Evolutionary conservation across 2,888 invertebrate species (phyloP), one percentile per base, ranked within the genome.

Genomic region (Cyclophora punctaria): DNA sequence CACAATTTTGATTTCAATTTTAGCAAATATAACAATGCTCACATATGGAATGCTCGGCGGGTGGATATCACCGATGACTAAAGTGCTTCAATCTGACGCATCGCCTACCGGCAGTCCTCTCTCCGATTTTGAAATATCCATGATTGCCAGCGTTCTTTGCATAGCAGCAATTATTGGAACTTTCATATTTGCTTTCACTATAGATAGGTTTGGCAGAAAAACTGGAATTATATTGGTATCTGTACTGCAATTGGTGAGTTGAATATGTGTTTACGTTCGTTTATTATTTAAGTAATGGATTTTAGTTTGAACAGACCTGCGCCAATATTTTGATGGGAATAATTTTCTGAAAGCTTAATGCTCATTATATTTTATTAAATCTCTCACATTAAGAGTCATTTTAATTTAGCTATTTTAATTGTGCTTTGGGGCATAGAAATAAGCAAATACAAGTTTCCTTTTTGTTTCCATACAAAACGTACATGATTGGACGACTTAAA

Each of bases 111-210:
- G 76, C 0, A 56, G 53, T 41, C 71, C 80, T 2, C 53, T 89
- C 54, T 71, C 75, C 7, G 64, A 73, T 46, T 66, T 62, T 48
- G 78, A 81, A 53, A 63, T 82, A 34, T 78, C 86, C 0, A 81
- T 83, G 80, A 63, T 90, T n/a, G 88, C 82, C n/a, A 84, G 89
- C 5, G 54, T 79, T 3, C 69, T 86, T 48, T 76, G 81, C 41
- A 51, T 89, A 33, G 75, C 80, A 2, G 87, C 80, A 3, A 62
- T 80, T 3, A 35, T 73, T 5, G 80, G 83, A 0, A 81, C 83
- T 3, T 66, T 83, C 1, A 45, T 81, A 2, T 86, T 78, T 56
- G 72, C 86, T 2, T 67, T 71, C 41, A 46, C 80, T 4, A 76
- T 81, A 0, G 84, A 89, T 51, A 68, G 57, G 45, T 74, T 70